Conservation (phyloP, 2,888 invertebrate genomes). For the Charanyca ferruginea region DNA sequence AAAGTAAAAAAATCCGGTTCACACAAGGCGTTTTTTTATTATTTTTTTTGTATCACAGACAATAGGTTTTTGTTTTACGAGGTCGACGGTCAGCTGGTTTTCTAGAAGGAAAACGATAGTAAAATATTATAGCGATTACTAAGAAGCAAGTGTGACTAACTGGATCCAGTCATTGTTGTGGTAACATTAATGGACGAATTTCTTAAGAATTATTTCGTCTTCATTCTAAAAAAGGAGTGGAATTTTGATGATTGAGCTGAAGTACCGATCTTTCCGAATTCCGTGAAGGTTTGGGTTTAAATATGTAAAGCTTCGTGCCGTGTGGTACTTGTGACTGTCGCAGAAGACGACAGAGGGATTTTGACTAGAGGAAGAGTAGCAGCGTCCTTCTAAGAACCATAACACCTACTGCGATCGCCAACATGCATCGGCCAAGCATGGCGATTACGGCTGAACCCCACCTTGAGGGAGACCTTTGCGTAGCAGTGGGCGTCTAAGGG, state of each 20-base stretch:
- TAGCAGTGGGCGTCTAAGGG: too few species aligned
- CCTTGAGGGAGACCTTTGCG: too few species aligned
- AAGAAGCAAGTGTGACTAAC: slow-evolving; percentile 73
- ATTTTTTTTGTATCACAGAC: slow-evolving; percentile 55
- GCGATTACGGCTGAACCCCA: too few species aligned
- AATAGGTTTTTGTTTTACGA: slow-evolving; percentile 67
- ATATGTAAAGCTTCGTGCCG: too few species aligned
- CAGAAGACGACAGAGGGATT: too few species aligned
- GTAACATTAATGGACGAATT: slow-evolving; percentile 64
- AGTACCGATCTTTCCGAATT: neutral
- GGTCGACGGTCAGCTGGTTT: slow-evolving; percentile 53
- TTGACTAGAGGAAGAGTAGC: too few species aligned
- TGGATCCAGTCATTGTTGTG: slow-evolving; percentile 65
- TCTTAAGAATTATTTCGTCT: slow-evolving; percentile 32
- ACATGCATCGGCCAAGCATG: too few species aligned
- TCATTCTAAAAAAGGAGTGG: slow-evolving; percentile 4
- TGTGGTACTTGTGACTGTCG: too few species aligned
- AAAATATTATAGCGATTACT: slow-evolving; percentile 60
- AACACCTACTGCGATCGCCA: too few species aligned
- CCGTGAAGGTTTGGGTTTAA: neutral
- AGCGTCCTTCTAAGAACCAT: too few species aligned
- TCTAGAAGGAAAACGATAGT: slow-evolving; percentile 70
- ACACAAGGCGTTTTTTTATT: slow-evolving; percentile 26
- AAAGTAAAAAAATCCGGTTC: slow-evolving; percentile 55
- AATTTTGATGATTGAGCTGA: slow-evolving; percentile 7